Percentiles rank a stretch among this genome's conserved stretches.
These are phyloP conservation scores for Polymixis lichenea DNA, from an alignment of 2,888 invertebrate species.

Conservation along the genomic window DNA sequence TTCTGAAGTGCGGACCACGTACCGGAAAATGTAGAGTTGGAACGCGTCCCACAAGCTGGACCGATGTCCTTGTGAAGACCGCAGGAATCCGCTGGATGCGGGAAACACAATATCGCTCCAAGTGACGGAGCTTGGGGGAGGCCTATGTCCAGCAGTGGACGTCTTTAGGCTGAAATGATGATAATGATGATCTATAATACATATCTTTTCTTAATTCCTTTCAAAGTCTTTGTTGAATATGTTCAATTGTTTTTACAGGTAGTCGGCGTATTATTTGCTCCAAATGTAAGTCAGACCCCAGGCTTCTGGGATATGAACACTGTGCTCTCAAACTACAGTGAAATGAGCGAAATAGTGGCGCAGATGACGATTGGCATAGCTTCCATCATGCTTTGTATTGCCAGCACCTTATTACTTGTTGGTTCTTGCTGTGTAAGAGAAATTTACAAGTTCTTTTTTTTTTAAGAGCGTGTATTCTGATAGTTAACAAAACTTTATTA, in stretches of 20 bases:
- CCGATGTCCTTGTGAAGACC: too few species aligned
- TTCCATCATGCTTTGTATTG: conserved; percentile 77
- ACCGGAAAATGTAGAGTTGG: too few species aligned
- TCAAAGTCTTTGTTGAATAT: neutral
- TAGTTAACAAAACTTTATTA: too few species aligned
- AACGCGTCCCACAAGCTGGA: too few species aligned
- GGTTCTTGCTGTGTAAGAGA: conserved; percentile 80
- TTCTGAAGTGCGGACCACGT: too few species aligned
- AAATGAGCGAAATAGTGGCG: conserved; percentile 70
- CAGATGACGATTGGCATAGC: conserved; percentile 77
- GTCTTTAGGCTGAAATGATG: too few species aligned
- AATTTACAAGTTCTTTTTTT: neutral
- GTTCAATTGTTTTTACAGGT: conserved; percentile 67
- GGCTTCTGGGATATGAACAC: conserved; percentile 79
- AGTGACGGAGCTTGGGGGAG: too few species aligned
- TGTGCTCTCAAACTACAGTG: conserved; percentile 75
- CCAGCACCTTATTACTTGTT: conserved; percentile 76
- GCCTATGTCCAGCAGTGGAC: too few species aligned
- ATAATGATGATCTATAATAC: neutral
- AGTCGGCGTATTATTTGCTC: conserved; percentile 79
- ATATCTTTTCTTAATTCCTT: neutral
- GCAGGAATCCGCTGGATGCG: too few species aligned
- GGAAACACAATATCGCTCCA: too few species aligned
- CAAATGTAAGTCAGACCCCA: conserved; percentile 77
- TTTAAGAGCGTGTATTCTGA: neutral